Percentiles rank a stretch among this genome's conserved stretches.
Conservation (phyloP, 2,888 invertebrate species). For the Dolomedes plantarius region DNA sequence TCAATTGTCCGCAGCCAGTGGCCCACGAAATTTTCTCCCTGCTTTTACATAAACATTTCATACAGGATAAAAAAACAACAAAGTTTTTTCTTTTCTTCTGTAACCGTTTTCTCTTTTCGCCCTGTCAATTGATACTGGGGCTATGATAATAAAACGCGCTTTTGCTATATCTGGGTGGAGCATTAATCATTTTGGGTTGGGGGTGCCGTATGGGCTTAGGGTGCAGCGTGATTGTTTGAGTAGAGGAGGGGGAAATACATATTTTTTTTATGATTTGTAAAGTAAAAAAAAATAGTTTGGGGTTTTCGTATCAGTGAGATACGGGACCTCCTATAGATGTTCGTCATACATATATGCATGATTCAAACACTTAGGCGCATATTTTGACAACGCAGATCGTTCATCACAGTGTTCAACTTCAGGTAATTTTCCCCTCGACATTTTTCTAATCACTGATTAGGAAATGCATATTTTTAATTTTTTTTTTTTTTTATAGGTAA, state of each 20-base stretch:
- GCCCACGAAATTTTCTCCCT: conserved; percentile 13
- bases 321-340: too few species aligned
- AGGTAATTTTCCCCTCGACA: too few species aligned
- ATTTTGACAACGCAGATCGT: too few species aligned
- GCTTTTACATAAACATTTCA: conserved; percentile 7
- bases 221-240: neutral
- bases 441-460: too few species aligned
- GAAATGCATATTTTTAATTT: too few species aligned
- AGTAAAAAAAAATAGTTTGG: neutral
- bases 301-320: neutral
- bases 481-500: too few species aligned
- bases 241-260: neutral
- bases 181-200: conserved; percentile 5
- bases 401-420: too few species aligned
- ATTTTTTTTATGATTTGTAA: too few species aligned
- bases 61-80: too few species aligned
- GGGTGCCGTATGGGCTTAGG: neutral
- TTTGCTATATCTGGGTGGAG: neutral
- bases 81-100: neutral
- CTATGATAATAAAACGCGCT: conserved; percentile 5
- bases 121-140: neutral
- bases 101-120: neutral
- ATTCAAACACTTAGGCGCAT: too few species aligned
- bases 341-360: too few species aligned
- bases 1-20: neutral